A percentile compares a stretch with the other conserved stretches of the same genome.
Evolutionary conservation across 1,140 invertebrate genomes (phyloP).

Genomic region (Drosophila setifemur): DNA sequence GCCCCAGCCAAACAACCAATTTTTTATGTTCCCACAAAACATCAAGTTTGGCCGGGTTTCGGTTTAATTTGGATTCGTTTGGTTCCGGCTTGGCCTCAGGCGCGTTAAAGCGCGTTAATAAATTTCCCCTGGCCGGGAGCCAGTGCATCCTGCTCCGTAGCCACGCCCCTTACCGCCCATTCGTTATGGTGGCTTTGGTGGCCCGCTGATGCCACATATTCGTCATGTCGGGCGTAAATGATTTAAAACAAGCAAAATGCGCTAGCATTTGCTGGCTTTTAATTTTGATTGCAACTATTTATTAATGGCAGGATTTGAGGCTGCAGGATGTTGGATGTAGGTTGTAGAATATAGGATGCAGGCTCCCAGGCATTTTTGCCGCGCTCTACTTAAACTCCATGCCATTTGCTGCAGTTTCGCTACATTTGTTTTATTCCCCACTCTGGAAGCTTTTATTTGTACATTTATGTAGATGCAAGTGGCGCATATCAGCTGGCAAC

Average conservation of each 20-base stretch:
- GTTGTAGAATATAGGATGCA: background rate
- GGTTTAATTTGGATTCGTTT: background rate
- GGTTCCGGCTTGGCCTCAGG: background rate
- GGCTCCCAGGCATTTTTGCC: slow-evolving; percentile 26
- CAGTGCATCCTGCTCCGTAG: background rate
- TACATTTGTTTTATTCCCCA: slow-evolving; percentile 22
- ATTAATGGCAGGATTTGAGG: slow-evolving; percentile 50
- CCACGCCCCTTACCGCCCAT: background rate
- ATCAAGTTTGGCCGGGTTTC: slow-evolving; percentile 15
- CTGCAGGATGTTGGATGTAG: slow-evolving; percentile 11
- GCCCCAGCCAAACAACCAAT: slow-evolving; percentile 16
- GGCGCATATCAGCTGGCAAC: background rate
- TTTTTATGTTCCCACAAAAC: slow-evolving; percentile 18
- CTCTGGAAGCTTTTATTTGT: slow-evolving; percentile 1
- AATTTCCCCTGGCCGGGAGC: slow-evolving; percentile 31
- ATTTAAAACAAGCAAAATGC: slow-evolving; percentile 60
- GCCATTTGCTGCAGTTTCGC: slow-evolving; percentile 34
- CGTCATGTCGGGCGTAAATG: slow-evolving; percentile 50
- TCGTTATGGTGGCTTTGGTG: too few species aligned
- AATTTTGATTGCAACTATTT: slow-evolving; percentile 75
- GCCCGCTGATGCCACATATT: slow-evolving; percentile 25
- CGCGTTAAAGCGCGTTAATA: slow-evolving; percentile 52
- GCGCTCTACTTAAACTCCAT: slow-evolving; percentile 61
- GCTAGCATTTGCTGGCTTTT: slow-evolving; percentile 52
- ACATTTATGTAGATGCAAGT: slow-evolving; percentile 31